phyloP scores from a whole-genome alignment of 2,113 vertebrate species.

The Passer domesticus region DNA sequence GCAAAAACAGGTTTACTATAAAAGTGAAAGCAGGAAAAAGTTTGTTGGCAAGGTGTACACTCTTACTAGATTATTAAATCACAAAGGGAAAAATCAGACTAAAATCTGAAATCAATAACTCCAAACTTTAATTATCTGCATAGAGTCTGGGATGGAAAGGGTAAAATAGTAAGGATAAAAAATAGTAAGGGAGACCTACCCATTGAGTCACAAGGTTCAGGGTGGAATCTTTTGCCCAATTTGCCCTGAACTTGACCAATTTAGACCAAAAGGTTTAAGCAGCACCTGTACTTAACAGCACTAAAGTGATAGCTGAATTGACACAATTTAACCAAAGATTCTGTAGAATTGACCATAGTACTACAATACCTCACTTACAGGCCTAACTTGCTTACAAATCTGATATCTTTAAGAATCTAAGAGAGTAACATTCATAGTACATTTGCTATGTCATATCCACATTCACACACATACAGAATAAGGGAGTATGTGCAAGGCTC shows the following conservation, averaged over 20 bases:
- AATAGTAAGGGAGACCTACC: neutral
- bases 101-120: neutral
- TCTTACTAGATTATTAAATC: neutral
- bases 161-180: neutral
- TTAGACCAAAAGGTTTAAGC: neutral
- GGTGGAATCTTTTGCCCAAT: neutral
- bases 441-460: neutral
- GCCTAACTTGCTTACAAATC: neutral
- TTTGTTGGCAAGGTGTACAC: neutral
- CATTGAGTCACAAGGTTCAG: neutral
- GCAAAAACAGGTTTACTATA: neutral
- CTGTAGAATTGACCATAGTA: neutral
- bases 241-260: neutral
- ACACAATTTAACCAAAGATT: neutral
- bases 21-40: neutral
- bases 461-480: neutral
- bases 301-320: neutral
- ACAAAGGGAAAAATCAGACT: neutral
- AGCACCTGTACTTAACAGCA: neutral
- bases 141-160: neutral
- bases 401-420: neutral
- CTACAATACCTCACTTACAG: neutral
- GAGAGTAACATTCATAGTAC: too few species aligned
- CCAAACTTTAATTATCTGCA: neutral
- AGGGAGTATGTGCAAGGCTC: neutral